These are phyloP conservation scores for Blastobasis lacticolella DNA, from an alignment of 2,888 invertebrate genomes.

Conservation along the genomic window DNA sequence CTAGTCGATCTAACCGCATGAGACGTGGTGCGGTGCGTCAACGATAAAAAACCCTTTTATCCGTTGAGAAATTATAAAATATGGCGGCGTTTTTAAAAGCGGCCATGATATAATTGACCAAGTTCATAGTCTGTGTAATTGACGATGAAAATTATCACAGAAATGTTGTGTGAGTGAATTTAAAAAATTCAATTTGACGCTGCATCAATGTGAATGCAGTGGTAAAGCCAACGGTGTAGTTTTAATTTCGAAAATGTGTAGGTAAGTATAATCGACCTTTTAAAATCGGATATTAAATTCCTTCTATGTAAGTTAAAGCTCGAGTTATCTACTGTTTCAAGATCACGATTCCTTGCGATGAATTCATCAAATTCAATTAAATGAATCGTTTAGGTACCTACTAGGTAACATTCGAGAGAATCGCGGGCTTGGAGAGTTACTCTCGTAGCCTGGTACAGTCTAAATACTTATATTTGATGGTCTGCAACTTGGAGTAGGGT, in stretches of 20 bases:
- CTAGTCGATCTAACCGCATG: conserved; percentile 42
- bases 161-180: not conserved
- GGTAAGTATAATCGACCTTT: too few species aligned
- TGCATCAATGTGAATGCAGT: conserved; percentile 14
- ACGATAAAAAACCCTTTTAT: conserved; percentile 12
- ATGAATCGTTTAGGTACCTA: too few species aligned
- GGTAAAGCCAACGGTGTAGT: not conserved
- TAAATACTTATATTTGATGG: too few species aligned
- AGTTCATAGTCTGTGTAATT: not conserved
- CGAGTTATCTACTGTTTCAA: too few species aligned
- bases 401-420: too few species aligned
- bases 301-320: too few species aligned
- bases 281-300: too few species aligned
- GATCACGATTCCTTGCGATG: too few species aligned
- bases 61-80: conserved; percentile 2
- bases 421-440: too few species aligned
- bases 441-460: too few species aligned
- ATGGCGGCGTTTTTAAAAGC: conserved; percentile 2
- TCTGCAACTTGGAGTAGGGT: too few species aligned
- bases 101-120: not conserved
- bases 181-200: conserved; percentile 4
- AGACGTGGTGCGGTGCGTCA: conserved; percentile 24
- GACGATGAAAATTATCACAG: conserved; percentile 5
- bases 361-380: too few species aligned
- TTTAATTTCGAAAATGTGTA: not conserved